Evolutionary conservation across 2,888 invertebrate species (phyloP).

Genomic region (Cataglyphis livida): DNA sequence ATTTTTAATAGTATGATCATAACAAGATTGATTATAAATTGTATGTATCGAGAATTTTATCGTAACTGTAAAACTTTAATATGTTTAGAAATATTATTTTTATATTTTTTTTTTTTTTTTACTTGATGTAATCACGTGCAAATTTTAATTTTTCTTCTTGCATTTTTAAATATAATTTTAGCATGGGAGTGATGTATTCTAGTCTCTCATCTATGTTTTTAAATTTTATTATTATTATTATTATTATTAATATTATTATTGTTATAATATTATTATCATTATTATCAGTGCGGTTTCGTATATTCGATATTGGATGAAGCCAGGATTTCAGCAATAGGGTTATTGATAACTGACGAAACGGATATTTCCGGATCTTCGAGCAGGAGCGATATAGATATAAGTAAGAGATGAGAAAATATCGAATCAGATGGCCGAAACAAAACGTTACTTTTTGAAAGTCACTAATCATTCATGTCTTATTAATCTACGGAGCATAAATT

Average conservation of each 20-base stretch:
- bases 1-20: background rate
- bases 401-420: slow-evolving; percentile 22
- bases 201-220: background rate
- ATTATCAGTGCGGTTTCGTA: background rate
- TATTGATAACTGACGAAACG: slow-evolving; percentile 37
- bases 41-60: background rate
- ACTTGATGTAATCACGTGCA: background rate
- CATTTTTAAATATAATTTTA: slow-evolving; percentile 18
- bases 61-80: background rate
- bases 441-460: slow-evolving; percentile 40
- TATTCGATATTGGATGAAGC: background rate
- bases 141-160: background rate
- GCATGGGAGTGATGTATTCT: background rate
- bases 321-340: background rate
- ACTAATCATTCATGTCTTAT: slow-evolving; percentile 33
- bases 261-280: slow-evolving; percentile 13
- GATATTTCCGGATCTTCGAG: slow-evolving; percentile 46
- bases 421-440: background rate
- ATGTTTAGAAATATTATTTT: slow-evolving; percentile 11
- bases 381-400: background rate
- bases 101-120: background rate
- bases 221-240: background rate
- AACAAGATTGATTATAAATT: background rate
- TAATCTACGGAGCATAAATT: slow-evolving; percentile 55
- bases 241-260: background rate